Conservation (phyloP, 2,888 invertebrate genomes). For the Dorcus hopei region DNA sequence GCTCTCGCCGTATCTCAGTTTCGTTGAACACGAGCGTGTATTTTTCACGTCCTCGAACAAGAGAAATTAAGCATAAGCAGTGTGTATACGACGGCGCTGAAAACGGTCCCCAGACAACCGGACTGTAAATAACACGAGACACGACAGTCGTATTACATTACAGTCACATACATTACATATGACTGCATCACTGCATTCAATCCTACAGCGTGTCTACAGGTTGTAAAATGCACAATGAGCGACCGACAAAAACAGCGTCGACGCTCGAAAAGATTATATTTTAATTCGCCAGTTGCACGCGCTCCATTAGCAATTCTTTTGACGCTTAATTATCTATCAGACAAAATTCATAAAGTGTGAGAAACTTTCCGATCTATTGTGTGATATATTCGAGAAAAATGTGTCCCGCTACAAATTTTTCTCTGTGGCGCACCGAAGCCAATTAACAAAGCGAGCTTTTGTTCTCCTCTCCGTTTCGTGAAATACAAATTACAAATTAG, state of each 20-base stretch:
- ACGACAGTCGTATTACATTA: conserved; percentile 15
- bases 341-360: too few species aligned
- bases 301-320: too few species aligned
- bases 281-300: not conserved
- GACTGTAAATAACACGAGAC: conserved; percentile 13
- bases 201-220: conserved; percentile 5
- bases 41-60: not conserved
- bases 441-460: too few species aligned
- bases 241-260: not conserved
- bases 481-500: too few species aligned
- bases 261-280: not conserved
- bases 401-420: too few species aligned
- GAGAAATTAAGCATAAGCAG: conserved; percentile 3
- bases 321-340: too few species aligned
- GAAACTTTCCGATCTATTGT: too few species aligned
- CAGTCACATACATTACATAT: conserved; percentile 10
- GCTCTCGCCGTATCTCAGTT: too few species aligned
- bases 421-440: too few species aligned
- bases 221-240: conserved; percentile 7
- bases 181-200: conserved; percentile 2
- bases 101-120: conserved; percentile 6
- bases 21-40: not conserved
- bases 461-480: too few species aligned
- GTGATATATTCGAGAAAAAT: too few species aligned
- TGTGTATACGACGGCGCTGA: conserved; percentile 3